phyloP scores from a whole-genome alignment of 2,113 vertebrate genomes.

The Micronycteris hirsuta region DNA sequence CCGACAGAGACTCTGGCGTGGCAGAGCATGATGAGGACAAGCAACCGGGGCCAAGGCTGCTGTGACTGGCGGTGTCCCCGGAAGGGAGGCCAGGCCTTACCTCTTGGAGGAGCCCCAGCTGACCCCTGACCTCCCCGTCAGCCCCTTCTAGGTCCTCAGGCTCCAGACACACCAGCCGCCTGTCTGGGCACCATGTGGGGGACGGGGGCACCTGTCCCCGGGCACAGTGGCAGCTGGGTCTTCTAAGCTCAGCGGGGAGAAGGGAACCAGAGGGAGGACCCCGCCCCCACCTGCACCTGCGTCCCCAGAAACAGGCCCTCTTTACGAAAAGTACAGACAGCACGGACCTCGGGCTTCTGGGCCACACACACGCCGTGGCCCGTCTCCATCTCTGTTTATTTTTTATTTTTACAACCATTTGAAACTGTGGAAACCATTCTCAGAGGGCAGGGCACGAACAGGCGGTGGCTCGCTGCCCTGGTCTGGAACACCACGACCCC shows the following conservation, averaged over 20 bases:
- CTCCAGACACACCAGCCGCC: background rate
- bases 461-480: background rate
- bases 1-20: conserved; percentile 65
- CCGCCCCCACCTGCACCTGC: background rate
- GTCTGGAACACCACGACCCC: background rate
- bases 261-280: background rate
- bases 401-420: background rate
- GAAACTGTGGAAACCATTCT: background rate
- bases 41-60: background rate
- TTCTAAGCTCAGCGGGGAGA: background rate
- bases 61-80: accelerated
- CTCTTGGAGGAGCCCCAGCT: background rate
- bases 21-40: background rate
- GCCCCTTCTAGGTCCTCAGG: background rate
- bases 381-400: background rate
- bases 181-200: conserved; percentile 23
- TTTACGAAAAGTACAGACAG: background rate
- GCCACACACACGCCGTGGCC: background rate
- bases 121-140: background rate
- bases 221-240: background rate
- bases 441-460: background rate
- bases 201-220: background rate
- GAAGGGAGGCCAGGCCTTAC: background rate
- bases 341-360: background rate
- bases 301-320: background rate